Conservation (phyloP, 2,797 vertebrate genomes). For the Oreortyx pictus region DNA sequence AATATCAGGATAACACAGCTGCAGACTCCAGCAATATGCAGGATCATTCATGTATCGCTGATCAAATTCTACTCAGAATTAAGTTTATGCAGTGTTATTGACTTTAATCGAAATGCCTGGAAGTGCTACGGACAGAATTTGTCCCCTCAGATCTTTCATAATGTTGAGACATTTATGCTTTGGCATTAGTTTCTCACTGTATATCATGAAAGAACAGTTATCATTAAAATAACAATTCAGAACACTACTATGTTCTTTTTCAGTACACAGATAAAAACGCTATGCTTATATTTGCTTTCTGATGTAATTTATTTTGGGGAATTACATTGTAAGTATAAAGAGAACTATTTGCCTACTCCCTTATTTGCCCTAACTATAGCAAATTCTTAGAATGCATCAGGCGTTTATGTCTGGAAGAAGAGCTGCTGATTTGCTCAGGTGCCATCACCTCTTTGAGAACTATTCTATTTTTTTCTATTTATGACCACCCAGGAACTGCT, state of each 20-base stretch:
- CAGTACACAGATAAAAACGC: neutral
- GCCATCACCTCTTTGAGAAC: neutral
- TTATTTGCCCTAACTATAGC: neutral
- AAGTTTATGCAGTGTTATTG: neutral
- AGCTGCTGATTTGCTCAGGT: neutral
- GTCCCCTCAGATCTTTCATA: neutral
- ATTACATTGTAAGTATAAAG: neutral
- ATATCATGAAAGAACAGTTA: neutral
- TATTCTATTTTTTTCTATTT: neutral
- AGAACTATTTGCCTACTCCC: neutral
- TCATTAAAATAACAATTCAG: neutral
- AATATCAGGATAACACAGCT: conserved; percentile 66
- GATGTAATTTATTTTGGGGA: neutral
- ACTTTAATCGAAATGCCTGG: neutral
- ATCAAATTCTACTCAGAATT: conserved; percentile 24
- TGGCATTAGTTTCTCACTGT: neutral
- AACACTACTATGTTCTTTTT: neutral
- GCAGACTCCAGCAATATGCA: conserved; percentile 24
- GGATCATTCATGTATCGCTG: conserved; percentile 8
- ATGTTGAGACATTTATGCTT: neutral
- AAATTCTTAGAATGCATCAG: neutral
- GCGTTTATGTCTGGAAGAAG: neutral
- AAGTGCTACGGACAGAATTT: neutral
- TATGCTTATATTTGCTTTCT: neutral
- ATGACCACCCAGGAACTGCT: neutral